Evolutionary conservation across 2,797 vertebrate genomes (phyloP), one percentile per base, ranked within the genome.

Genomic region (Sebastes oblongus): DNA sequence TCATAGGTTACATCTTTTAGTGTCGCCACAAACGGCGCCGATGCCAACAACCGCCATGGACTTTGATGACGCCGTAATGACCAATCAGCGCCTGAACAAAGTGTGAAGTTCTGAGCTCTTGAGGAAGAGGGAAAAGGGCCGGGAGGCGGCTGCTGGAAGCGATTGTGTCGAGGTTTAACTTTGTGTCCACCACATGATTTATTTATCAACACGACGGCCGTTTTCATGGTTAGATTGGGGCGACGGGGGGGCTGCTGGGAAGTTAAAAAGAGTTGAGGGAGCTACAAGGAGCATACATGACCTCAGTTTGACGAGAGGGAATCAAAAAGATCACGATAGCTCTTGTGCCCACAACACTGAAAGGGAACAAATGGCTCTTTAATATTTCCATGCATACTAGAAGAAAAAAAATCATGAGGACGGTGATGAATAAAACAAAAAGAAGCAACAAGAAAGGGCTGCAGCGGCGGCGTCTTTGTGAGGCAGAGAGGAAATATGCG

Each of bases 401-500:
- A 87, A 81, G 34, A 27, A 52, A 7, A 32, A 32, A 82, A 69
- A 67, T 75, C 66, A 58, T 3, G 58, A 83, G 77, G 79, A 81
- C 22, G 55, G 73, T 78, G 91, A 94, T 93, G 91, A 94, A 94
- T 94, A 91, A 94, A 95, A 94, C 84, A 93, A 93, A 94, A 91
- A 78, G 88, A 62, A 77, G 76, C 56, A 42, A 89, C 78, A 81
- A 84, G 71, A 81, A 87, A 87, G 78, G 72, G 71, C 72, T 50
- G 54, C 75, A 25, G 72, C 14, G 3, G 74, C 94, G 18, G 72
- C 92, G 93, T 93, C 96, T 97, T 90, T 92, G 94, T 94, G 95
- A 95, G 91, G 93, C 93, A 81, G 94, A 94, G 94, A 87, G 95
- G 95, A 96, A 96, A 97, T 96, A 96, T 94, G 89, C 94, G 89